Evolutionary conservation across 2,113 vertebrate genomes (phyloP), one percentile per base, ranked within the genome.

Genomic region (Manacus vitellinus): DNA sequence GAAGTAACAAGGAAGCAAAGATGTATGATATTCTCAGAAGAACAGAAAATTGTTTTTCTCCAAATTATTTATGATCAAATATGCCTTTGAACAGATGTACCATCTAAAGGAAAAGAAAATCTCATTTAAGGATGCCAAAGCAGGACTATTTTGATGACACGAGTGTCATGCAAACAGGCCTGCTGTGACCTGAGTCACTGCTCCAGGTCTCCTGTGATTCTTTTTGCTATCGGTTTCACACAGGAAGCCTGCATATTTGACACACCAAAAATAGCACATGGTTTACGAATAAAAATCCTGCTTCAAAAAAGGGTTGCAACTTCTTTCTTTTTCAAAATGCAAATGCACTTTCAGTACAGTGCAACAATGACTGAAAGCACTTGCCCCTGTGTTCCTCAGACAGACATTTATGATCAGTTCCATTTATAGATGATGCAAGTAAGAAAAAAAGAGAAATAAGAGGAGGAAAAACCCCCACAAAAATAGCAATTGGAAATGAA

Each of bases 181-280:
- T 87, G 86, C 92, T 93, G 91, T 79, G 91, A 95, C 91, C 91
- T 81, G 68, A 96, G 92, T 95, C 94, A 95, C 82, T 30, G 79
- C 43, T 93, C 55, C 76, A 81, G 73, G 72, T 95, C 73, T 86
- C 86, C 90, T 93, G 76, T 96, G 96, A 96, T 90, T 80, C 94
- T 88, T n/a, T 88, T 66, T 75, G 77, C 89, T 85, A 87, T 81
- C 31, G 0, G 74, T 91, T 95, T 95, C 88, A 87, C 83, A 92
- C 72, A 94, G 94, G 91, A 96, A 96, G 85, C 55, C 52, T 86
- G 86, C 59, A 3, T 65, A 76, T 65, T 51, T 92, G 85, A 92
- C 73, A 59, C 23, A 16, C 65, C 83, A 85, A 85, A 97, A 97
- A 94, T 89, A 96, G 94, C 56, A 92, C 35, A 72, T 2, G 1